These are phyloP conservation scores for Stictocephala bisonia DNA, from an alignment of 2,888 invertebrate genomes.

Conservation along the genomic window DNA sequence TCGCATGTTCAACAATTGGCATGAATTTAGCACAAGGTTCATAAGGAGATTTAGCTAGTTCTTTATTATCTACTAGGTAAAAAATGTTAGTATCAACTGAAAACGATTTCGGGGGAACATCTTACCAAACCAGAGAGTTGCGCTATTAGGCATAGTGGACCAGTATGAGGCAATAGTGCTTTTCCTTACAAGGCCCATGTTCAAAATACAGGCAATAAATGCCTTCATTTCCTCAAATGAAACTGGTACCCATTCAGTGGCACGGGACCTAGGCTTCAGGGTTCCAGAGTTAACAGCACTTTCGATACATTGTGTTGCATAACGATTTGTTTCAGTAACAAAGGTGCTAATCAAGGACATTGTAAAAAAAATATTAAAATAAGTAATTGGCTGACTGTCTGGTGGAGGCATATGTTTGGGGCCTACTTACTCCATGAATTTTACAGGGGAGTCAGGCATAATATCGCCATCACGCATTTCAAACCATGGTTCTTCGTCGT, in stretches of 20 bases:
- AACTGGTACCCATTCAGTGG: slow-evolving; percentile 11
- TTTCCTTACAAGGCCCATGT: slow-evolving; percentile 3
- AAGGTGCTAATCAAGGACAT: background rate
- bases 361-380: slow-evolving; percentile 12
- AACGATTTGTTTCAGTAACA: background rate
- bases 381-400: too few species aligned
- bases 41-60: background rate
- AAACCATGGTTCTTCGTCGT: too few species aligned
- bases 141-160: background rate
- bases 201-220: slow-evolving; percentile 12
- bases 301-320: background rate
- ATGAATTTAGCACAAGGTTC: background rate
- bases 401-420: too few species aligned
- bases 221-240: background rate
- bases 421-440: too few species aligned
- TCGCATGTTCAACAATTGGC: background rate
- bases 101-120: slow-evolving; percentile 9
- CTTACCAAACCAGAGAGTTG: background rate
- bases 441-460: too few species aligned
- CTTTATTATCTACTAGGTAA: background rate
- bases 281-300: too few species aligned
- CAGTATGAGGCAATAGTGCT: slow-evolving; percentile 4
- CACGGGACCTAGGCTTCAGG: slow-evolving; percentile 5
- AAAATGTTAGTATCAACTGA: background rate
- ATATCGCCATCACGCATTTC: too few species aligned